These are phyloP conservation scores for Axea sp. DNA, from an alignment of 2,888 invertebrate genomes.

Conservation along the genomic window DNA sequence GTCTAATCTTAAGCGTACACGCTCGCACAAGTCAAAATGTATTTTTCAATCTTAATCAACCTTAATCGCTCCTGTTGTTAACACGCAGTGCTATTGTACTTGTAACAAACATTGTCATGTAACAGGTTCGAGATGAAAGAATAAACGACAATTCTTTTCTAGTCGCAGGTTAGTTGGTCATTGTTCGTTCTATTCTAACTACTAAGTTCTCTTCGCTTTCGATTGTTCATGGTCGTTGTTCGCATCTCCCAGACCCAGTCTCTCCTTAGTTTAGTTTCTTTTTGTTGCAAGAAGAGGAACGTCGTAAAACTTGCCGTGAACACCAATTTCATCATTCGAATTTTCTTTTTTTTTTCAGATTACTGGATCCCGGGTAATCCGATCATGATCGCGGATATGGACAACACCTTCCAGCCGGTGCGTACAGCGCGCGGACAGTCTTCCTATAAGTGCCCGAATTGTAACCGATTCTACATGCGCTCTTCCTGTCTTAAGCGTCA, in stretches of 20 bases:
- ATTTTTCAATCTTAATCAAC: slow-evolving; percentile 17
- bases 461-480: slow-evolving; percentile 77
- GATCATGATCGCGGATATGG: slow-evolving; percentile 12
- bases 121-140: slow-evolving; percentile 37
- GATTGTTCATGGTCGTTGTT: not conserved
- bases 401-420: slow-evolving; percentile 65
- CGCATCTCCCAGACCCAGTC: slow-evolving; percentile 1
- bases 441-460: slow-evolving; percentile 82
- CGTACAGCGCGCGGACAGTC: slow-evolving; percentile 68
- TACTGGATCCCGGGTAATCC: slow-evolving; percentile 63
- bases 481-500: slow-evolving; percentile 74
- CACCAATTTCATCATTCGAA: slow-evolving; percentile 55
- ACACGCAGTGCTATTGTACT: not conserved
- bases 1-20: too few species aligned
- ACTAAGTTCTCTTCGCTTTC: slow-evolving; percentile 15
- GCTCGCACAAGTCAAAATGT: slow-evolving; percentile 2
- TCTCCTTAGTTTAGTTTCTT: slow-evolving; percentile 26
- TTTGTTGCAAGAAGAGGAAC: slow-evolving; percentile 14
- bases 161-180: slow-evolving; percentile 41
- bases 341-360: slow-evolving; percentile 70
- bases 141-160: slow-evolving; percentile 51
- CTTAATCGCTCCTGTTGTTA: too few species aligned
- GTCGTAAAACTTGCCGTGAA: slow-evolving; percentile 14
- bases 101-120: slow-evolving; percentile 23
- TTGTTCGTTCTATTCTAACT: slow-evolving; percentile 12